Conservation (phyloP, 2,888 invertebrate genomes). For the Sinodicranocentrus sp. region DNA sequence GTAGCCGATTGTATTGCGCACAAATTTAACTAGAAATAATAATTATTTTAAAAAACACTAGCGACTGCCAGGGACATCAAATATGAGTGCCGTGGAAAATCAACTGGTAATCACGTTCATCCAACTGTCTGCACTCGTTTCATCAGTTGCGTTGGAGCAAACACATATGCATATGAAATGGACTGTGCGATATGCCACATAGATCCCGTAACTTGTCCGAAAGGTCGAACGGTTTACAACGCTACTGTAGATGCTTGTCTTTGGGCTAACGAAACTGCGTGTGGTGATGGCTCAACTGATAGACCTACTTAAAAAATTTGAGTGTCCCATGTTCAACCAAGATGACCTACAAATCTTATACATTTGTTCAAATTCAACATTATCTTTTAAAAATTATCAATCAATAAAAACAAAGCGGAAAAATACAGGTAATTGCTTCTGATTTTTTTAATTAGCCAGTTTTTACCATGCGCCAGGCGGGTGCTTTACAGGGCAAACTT, state of each 20-base stretch:
- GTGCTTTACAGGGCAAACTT: no score
- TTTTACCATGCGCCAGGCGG: no score
- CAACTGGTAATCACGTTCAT: background rate
- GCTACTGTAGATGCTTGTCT: background rate
- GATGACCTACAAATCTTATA: no score
- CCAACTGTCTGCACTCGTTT: slow-evolving; percentile 17
- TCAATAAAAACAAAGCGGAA: no score
- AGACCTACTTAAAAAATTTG: no score
- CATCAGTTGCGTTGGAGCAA: slow-evolving; percentile 17
- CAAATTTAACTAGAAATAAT: background rate
- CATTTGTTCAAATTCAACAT: no score
- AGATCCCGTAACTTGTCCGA: slow-evolving; percentile 22
- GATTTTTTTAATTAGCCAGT: no score
- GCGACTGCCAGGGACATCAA: background rate
- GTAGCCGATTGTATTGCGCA: no score
- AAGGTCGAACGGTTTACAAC: slow-evolving; percentile 2
- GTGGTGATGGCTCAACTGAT: no score
- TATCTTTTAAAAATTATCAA: no score
- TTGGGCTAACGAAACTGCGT: background rate
- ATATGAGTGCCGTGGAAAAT: background rate
- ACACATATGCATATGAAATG: background rate
- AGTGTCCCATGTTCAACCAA: no score
- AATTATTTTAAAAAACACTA: background rate
- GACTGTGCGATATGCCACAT: slow-evolving; percentile 8
- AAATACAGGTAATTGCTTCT: no score